These are phyloP conservation scores for Eilema griseolum DNA, from an alignment of 2,888 invertebrate species.

Conservation along the genomic window DNA sequence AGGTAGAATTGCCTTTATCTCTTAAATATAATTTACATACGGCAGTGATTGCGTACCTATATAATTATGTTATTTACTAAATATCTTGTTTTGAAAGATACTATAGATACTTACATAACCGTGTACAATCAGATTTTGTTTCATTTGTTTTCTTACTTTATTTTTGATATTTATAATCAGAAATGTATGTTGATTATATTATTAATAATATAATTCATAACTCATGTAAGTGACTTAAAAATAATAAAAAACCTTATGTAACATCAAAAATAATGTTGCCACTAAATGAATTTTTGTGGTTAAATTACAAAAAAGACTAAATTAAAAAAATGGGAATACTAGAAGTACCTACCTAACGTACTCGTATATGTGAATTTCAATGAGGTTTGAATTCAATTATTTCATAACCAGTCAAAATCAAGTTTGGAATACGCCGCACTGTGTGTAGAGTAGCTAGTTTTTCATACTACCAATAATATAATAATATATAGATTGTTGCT, in stretches of 20 bases:
- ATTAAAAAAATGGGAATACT: background rate
- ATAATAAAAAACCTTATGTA: no score
- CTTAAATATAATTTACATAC: background rate
- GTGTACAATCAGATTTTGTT: background rate
- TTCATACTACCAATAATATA: background rate
- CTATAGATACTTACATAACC: background rate
- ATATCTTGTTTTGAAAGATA: constrained; percentile 6
- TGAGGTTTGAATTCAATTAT: background rate
- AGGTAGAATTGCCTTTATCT: background rate
- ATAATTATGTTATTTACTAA: background rate
- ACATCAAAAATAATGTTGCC: no score
- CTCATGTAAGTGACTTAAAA: no score
- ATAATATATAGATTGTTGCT: no score
- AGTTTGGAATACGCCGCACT: background rate
- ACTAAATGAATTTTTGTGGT: no score
- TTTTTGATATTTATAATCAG: no score
- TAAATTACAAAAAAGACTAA: no score
- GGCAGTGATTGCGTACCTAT: background rate
- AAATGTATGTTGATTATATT: no score
- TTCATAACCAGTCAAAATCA: background rate
- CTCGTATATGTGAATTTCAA: background rate
- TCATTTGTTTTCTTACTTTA: no score
- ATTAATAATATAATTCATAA: no score
- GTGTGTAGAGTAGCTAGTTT: background rate
- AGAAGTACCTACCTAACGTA: no score